Percentiles rank a stretch among this genome's conserved stretches.
These are phyloP conservation scores for Drosophila lacertosa DNA, from an alignment of 1,140 invertebrate genomes.

Conservation along the genomic window DNA sequence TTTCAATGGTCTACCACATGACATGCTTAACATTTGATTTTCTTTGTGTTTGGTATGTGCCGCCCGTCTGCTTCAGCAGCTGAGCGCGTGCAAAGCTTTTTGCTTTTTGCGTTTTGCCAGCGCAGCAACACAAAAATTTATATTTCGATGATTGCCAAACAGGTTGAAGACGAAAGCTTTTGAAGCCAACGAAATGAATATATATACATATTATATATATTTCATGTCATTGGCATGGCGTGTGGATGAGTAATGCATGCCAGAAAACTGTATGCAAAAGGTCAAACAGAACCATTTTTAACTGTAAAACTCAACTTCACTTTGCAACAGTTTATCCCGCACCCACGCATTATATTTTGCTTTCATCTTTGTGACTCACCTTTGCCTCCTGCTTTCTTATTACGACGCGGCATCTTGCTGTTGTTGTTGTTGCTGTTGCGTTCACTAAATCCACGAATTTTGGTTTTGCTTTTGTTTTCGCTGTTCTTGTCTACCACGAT, in stretches of 20 bases:
- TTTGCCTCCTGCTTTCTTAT: constrained; percentile 79
- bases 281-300: constrained; percentile 18
- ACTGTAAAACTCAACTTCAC: constrained; percentile 24
- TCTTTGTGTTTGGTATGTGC: constrained; percentile 27
- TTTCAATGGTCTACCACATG: neutral
- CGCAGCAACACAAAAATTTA: constrained; percentile 64
- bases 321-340: constrained; percentile 1
- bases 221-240: constrained; percentile 24
- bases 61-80: constrained; percentile 47
- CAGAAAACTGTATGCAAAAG: constrained; percentile 8
- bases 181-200: constrained; percentile 47
- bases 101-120: constrained; percentile 64
- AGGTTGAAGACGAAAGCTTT: constrained; percentile 67
- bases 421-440: constrained; percentile 52
- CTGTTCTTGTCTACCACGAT: constrained; percentile 21
- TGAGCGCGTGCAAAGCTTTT: constrained; percentile 74
- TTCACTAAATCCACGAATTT: constrained; percentile 46
- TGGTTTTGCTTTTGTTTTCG: constrained; percentile 17
- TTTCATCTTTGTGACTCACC: constrained; percentile 66
- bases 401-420: constrained; percentile 76
- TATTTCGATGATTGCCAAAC: constrained; percentile 71
- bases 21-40: neutral
- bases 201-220: no score
- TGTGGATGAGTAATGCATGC: constrained; percentile 57
- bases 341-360: constrained; percentile 8